phyloP scores from a whole-genome alignment of 1,140 invertebrate genomes.

The Nephotettix cincticeps region DNA sequence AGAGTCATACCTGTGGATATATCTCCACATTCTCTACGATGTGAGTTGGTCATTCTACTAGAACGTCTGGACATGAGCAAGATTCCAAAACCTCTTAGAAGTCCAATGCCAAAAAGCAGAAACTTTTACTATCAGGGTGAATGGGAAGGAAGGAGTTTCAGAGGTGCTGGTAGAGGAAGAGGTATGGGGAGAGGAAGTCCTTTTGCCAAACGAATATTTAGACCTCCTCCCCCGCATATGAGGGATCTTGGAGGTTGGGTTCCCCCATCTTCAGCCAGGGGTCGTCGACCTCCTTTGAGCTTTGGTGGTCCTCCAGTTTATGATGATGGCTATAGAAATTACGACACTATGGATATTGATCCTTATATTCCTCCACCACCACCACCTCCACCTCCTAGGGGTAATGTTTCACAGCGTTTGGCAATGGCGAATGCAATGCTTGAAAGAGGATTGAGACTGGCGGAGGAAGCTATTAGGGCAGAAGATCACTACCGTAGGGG shows the following conservation, averaged over 20 bases:
- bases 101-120: too few species aligned
- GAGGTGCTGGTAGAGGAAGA: too few species aligned
- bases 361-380: background rate
- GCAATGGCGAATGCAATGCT: constrained; percentile 9
- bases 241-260: too few species aligned
- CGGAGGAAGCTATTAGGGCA: background rate
- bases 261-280: too few species aligned
- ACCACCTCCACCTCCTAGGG: background rate
- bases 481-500: background rate
- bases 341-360: too few species aligned
- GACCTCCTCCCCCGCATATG: too few species aligned
- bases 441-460: background rate
- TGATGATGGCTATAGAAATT: too few species aligned
- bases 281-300: too few species aligned
- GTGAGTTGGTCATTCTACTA: constrained; percentile 82
- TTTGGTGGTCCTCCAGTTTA: too few species aligned
- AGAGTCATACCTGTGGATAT: constrained; percentile 86
- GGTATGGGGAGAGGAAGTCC: background rate
- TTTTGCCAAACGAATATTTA: too few species aligned
- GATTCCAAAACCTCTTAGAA: constrained; percentile 12
- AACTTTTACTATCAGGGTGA: too few species aligned
- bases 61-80: constrained; percentile 53
- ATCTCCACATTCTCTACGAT: constrained; percentile 91
- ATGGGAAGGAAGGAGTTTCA: too few species aligned
- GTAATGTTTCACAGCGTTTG: background rate